A percentile compares a stretch with the other conserved stretches of the same genome.
phyloP scores from a whole-genome alignment of 1,140 invertebrate species.

The Panagrolaimus sp. region DNA sequence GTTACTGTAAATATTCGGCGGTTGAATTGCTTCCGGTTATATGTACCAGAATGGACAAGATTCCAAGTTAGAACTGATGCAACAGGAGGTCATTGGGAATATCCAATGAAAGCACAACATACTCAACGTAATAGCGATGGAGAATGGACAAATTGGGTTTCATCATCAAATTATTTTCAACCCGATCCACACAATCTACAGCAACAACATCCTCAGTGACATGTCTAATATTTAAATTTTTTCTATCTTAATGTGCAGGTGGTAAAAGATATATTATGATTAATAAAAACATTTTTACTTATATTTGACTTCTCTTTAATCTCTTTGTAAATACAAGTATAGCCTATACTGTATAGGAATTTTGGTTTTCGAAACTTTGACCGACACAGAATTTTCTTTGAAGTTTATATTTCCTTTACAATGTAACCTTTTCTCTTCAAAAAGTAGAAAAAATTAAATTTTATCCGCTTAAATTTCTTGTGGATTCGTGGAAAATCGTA shows the following conservation, averaged over 20 bases:
- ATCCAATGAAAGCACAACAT: slow-evolving; percentile 27
- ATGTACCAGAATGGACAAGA: slow-evolving; percentile 38
- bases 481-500: no score
- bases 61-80: slow-evolving; percentile 31
- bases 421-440: no score
- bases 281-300: no score
- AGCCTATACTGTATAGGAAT: no score
- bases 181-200: not conserved
- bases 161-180: not conserved
- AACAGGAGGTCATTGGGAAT: slow-evolving; percentile 38
- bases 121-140: slow-evolving; percentile 36
- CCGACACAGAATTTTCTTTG: no score
- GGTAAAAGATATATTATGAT: no score
- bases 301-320: no score
- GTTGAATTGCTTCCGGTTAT: slow-evolving; percentile 41
- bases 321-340: no score
- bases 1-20: slow-evolving; percentile 32
- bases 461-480: no score
- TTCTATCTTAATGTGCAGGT: not conserved
- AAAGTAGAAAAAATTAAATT: no score
- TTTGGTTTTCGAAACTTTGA: no score
- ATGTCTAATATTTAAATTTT: not conserved
- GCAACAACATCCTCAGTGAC: not conserved
- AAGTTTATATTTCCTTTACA: no score
- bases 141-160: slow-evolving; percentile 36